These are phyloP conservation scores for Limnephilus auricula DNA, from an alignment of 2,888 invertebrate species.

Conservation along the genomic window DNA sequence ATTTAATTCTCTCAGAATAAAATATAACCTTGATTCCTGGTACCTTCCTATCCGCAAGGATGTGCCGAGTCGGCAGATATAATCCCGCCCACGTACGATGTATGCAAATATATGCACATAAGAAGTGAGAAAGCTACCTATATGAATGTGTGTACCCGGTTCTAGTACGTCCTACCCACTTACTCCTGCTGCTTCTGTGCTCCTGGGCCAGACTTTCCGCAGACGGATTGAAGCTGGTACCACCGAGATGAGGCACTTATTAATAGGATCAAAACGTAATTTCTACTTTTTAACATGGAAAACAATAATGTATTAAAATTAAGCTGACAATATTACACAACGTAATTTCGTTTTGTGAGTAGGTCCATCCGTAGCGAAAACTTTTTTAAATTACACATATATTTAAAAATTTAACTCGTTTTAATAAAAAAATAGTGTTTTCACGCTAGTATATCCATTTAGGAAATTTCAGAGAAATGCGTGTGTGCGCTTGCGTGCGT, in stretches of 20 bases:
- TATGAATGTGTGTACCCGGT: not conserved
- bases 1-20: not conserved
- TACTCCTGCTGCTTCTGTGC: not conserved
- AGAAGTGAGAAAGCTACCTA: slow-evolving; percentile 39
- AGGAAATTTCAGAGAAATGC: no score
- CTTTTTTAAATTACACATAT: no score
- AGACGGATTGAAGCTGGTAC: not conserved
- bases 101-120: slow-evolving; percentile 60
- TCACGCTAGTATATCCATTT: no score
- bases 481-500: no score
- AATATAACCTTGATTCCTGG: not conserved
- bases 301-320: no score
- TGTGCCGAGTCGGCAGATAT: slow-evolving; percentile 19
- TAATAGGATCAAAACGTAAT: not conserved
- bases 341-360: no score
- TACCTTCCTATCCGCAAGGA: not conserved
- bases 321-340: no score
- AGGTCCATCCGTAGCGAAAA: no score
- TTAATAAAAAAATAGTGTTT: no score
- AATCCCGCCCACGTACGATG: slow-evolving; percentile 17
- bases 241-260: not conserved
- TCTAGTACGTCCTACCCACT: not conserved
- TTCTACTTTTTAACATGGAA: not conserved
- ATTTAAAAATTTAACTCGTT: no score
- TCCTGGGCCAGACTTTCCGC: not conserved